Evolutionary conservation across 2,797 vertebrate genomes (phyloP).

Genomic region (Choloepus didactylus): DNA sequence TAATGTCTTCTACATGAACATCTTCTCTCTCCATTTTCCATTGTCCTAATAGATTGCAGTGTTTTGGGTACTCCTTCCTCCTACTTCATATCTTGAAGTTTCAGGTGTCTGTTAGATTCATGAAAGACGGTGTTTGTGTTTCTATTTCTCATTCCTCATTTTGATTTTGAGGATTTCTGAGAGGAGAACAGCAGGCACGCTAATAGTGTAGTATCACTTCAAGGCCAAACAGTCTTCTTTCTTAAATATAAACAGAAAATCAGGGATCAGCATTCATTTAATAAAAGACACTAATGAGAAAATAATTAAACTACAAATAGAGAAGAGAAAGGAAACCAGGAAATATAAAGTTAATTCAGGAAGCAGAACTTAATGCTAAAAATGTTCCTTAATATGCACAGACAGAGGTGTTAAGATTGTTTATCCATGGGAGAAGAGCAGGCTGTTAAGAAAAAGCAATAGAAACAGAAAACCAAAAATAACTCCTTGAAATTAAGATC

Average conservation of each 20-base stretch:
- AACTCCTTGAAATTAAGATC: neutral
- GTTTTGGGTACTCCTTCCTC: neutral
- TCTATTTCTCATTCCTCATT: conserved; percentile 11
- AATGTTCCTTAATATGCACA: neutral
- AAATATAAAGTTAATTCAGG: neutral
- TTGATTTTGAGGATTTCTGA: neutral
- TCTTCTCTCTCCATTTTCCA: neutral
- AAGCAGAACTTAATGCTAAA: neutral
- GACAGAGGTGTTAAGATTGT: neutral
- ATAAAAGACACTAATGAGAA: neutral
- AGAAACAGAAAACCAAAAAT: neutral
- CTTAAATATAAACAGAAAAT: neutral
- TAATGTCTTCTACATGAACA: neutral
- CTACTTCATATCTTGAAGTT: neutral
- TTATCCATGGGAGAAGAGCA: neutral
- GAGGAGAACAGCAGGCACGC: neutral
- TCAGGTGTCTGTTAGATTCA: neutral
- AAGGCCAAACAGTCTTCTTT: neutral
- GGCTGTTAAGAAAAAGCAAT: neutral
- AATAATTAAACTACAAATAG: neutral
- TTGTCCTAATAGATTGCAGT: neutral
- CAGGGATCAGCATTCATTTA: neutral
- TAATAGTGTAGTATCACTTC: neutral
- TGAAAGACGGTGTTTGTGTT: neutral
- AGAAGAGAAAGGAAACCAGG: neutral